Evolutionary conservation across 2,888 invertebrate genomes (phyloP).

Genomic region (Auanema freiburgensis): DNA sequence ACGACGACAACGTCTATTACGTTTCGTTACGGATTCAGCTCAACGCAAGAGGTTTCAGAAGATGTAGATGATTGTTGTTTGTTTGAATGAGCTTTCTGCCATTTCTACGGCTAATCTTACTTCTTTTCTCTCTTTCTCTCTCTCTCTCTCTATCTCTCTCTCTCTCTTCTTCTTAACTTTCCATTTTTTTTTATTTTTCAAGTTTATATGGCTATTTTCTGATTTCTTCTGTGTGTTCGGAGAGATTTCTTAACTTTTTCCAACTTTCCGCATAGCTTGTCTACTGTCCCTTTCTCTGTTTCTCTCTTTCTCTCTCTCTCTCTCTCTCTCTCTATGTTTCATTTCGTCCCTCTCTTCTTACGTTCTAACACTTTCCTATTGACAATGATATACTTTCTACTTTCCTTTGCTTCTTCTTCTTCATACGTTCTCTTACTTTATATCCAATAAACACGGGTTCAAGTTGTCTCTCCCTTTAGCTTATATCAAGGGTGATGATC

Average conservation of each 20-base stretch:
- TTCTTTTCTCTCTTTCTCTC: constrained; percentile 14
- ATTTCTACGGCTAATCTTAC: constrained; percentile 14
- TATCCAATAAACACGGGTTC: no score
- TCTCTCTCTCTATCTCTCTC: constrained; percentile 16
- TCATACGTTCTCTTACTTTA: constrained; percentile 10
- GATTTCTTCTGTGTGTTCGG: background rate
- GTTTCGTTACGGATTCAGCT: constrained; percentile 59
- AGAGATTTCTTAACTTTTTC: background rate
- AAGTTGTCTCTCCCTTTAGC: no score
- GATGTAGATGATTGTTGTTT: constrained; percentile 28
- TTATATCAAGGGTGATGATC: no score
- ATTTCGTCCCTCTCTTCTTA: constrained; percentile 8
- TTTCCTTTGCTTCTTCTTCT: constrained; percentile 17
- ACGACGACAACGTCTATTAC: constrained; percentile 56
- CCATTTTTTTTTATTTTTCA: background rate
- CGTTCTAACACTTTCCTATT: constrained; percentile 2
- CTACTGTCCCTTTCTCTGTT: constrained; percentile 5
- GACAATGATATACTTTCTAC: constrained; percentile 23
- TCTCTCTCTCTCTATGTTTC: constrained; percentile 15
- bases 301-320: background rate
- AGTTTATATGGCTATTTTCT: background rate
- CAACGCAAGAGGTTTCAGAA: constrained; percentile 45
- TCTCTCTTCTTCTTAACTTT: constrained; percentile 10
- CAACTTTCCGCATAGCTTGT: constrained; percentile 14
- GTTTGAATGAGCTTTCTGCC: constrained; percentile 28